These are phyloP conservation scores for Pampus argenteus DNA, from an alignment of 2,797 vertebrate species.

Conservation along the genomic window DNA sequence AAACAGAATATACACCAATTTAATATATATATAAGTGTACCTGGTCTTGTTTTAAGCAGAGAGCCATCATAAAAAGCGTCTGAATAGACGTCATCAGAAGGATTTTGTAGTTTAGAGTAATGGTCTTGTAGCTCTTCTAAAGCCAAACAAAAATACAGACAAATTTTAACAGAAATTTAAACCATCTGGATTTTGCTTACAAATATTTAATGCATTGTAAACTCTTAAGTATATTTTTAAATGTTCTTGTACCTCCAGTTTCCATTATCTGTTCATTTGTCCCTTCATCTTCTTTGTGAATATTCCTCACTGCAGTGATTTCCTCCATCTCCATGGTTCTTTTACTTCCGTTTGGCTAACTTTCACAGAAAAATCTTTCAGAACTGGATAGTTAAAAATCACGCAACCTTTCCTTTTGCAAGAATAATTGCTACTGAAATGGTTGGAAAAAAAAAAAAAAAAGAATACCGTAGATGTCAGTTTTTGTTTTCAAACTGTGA, in stretches of 20 bases:
- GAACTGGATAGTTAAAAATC: background rate
- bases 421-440: background rate
- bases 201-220: background rate
- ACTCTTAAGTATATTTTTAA: background rate
- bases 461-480: background rate
- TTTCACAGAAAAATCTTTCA: conserved; percentile 41
- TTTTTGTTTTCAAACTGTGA: background rate
- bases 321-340: conserved; percentile 79
- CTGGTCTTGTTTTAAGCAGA: conserved; percentile 26
- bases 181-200: background rate
- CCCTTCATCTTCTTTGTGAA: background rate
- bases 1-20: background rate
- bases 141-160: conserved; percentile 44
- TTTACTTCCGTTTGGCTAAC: conserved; percentile 35
- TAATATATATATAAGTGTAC: conserved; percentile 46
- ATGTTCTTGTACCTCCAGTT: conserved; percentile 51
- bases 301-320: conserved; percentile 5
- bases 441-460: background rate
- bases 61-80: background rate
- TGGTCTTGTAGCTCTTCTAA: conserved; percentile 45
- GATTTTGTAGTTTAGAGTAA: conserved; percentile 59
- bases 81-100: conserved; percentile 75
- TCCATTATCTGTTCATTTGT: background rate
- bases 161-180: background rate
- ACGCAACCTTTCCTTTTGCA: conserved; percentile 18